Evolutionary conservation across 2,113 vertebrate genomes (phyloP).

Genomic region (Ptilorrhoa leucosticta): DNA sequence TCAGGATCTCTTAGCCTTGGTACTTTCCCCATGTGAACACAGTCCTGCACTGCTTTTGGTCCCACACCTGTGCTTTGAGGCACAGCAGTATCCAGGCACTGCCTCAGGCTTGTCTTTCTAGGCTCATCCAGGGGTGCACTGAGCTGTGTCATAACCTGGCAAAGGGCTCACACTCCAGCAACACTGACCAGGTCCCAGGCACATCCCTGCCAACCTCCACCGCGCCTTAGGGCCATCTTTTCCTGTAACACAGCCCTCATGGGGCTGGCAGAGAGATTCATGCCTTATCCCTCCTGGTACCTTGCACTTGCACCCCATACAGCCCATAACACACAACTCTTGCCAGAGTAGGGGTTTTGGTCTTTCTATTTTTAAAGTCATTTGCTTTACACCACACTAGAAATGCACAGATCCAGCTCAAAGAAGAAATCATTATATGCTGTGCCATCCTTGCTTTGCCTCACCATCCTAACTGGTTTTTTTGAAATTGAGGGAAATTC

Average conservation of each 20-base stretch:
- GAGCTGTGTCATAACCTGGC: not conserved
- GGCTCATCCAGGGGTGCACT: not conserved
- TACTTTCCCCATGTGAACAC: not conserved
- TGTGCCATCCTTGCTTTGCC: not conserved
- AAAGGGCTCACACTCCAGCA: not conserved
- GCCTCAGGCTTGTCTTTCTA: accelerated
- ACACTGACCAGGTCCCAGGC: not conserved
- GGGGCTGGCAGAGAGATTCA: not conserved
- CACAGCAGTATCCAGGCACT: not conserved
- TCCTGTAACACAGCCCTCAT: not conserved
- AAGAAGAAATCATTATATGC: not conserved
- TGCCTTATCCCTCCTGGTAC: not conserved
- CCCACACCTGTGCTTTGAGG: not conserved
- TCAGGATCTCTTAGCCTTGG: not conserved
- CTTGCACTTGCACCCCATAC: not conserved
- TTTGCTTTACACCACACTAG: not conserved
- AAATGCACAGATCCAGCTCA: not conserved
- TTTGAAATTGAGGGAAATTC: not conserved
- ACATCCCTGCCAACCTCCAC: not conserved
- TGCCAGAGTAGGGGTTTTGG: not conserved
- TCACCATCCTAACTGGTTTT: not conserved
- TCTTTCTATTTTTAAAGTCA: not conserved
- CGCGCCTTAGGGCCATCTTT: not conserved
- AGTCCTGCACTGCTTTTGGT: not conserved
- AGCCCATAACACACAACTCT: not conserved